Percentiles rank a stretch among this genome's conserved stretches.
phyloP scores from a whole-genome alignment of 23 tunicate species.

The Oikopleura vanhoeffeni region DNA sequence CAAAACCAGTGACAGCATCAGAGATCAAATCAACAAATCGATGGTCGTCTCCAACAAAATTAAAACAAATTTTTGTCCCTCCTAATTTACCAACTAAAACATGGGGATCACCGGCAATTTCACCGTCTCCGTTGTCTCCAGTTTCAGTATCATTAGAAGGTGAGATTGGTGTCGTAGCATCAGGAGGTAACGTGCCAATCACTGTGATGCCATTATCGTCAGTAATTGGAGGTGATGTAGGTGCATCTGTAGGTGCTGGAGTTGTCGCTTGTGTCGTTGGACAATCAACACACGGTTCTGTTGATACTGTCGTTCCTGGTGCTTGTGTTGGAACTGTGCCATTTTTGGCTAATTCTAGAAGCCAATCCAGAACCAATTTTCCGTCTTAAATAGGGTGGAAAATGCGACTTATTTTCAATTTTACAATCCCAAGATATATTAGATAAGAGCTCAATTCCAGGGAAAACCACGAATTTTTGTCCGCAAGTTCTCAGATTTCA shows the following conservation, averaged over 20 bases:
- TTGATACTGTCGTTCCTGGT: no score
- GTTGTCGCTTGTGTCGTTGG: no score
- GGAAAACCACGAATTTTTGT: no score
- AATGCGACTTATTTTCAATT: no score
- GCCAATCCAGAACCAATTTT: background rate
- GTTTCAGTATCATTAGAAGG: background rate
- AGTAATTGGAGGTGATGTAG: background rate
- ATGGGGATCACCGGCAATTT: background rate
- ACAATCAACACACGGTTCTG: no score
- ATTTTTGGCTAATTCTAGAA: background rate
- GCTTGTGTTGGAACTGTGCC: no score
- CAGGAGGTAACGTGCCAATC: background rate
- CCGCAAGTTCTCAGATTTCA: no score
- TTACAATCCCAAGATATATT: no score
- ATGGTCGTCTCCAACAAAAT: background rate
- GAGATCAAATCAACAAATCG: background rate
- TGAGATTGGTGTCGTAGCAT: background rate
- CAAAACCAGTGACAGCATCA: background rate
- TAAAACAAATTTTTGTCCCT: background rate
- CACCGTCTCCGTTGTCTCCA: background rate
- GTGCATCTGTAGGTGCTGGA: background rate
- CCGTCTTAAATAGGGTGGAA: background rate
- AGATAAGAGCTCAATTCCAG: no score
- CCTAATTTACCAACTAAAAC: background rate
- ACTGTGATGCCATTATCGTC: background rate